Conservation (phyloP, 2,797 vertebrate species). For the Ctenopoma multispine region DNA sequence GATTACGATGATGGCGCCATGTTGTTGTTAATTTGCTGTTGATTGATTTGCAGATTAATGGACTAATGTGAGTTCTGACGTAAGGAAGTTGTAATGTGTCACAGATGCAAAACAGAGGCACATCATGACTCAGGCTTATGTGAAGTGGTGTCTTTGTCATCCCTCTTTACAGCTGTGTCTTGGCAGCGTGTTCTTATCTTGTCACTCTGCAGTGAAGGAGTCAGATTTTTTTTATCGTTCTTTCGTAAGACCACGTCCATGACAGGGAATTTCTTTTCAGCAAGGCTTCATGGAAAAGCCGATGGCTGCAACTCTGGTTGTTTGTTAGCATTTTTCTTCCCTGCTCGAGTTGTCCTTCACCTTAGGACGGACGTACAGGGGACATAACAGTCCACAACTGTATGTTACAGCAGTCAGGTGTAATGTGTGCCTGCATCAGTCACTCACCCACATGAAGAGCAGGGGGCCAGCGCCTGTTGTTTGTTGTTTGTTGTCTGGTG, state of each 20-base stretch:
- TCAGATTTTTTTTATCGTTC: constrained; percentile 43
- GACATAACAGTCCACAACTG: constrained; percentile 19
- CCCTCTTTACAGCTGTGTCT: not conserved
- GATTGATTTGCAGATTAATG: not conserved
- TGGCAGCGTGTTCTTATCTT: not conserved
- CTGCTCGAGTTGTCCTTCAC: constrained; percentile 41
- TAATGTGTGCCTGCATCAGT: constrained; percentile 36
- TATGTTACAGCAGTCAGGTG: constrained; percentile 25
- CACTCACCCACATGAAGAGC: constrained; percentile 26
- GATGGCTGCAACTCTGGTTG: constrained; percentile 11
- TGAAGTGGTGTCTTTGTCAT: not conserved
- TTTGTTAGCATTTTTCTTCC: constrained; percentile 30
- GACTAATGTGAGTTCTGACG: not conserved
- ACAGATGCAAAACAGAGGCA: not conserved
- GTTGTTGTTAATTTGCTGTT: not conserved
- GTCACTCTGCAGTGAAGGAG: not conserved
- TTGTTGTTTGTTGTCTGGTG: not conserved
- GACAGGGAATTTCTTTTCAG: constrained; percentile 39
- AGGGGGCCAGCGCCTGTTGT: constrained; percentile 11
- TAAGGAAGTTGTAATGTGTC: too few relatives aligned
- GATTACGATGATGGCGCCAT: too few relatives aligned
- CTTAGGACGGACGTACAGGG: constrained; percentile 19
- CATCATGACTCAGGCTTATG: not conserved
- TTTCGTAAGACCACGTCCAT: constrained; percentile 31
- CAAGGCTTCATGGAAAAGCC: constrained; percentile 22